phyloP scores from a whole-genome alignment of 2,797 vertebrate genomes.

The Enteromius anoplus region DNA sequence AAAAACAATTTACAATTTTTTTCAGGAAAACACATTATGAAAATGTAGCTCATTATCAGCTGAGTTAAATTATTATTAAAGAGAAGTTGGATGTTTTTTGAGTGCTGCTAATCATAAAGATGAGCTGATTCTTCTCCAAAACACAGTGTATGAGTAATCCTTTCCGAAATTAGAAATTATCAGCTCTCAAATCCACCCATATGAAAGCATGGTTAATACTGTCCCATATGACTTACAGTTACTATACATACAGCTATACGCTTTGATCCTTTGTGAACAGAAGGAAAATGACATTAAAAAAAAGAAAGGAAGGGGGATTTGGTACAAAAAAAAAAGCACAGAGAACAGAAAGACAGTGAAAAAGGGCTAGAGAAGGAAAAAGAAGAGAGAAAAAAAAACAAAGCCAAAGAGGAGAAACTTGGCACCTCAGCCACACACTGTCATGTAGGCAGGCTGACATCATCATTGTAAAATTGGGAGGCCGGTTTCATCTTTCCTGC shows the following conservation, averaged over 20 bases:
- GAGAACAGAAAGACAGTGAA: conserved; percentile 62
- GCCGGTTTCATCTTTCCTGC: conserved; percentile 89
- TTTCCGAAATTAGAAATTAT: conserved; percentile 64
- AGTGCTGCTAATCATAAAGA: conserved; percentile 54
- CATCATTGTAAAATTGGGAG: conserved; percentile 93
- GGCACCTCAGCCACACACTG: conserved; percentile 81
- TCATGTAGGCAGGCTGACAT: conserved; percentile 91
- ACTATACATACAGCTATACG: conserved; percentile 36
- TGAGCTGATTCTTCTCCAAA: conserved; percentile 48
- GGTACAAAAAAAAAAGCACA: conserved; percentile 21
- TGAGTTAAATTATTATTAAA: background rate
- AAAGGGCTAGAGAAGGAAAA: conserved; percentile 58
- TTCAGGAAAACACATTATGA: background rate
- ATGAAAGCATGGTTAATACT: conserved; percentile 59
- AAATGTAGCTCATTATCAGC: background rate
- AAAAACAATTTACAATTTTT: background rate
- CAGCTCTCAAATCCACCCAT: conserved; percentile 52
- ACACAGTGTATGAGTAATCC: conserved; percentile 60
- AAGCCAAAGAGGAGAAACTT: conserved; percentile 69
- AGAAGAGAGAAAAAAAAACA: conserved; percentile 45
- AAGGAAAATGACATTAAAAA: conserved; percentile 46
- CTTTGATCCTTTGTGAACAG: conserved; percentile 11
- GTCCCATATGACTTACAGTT: conserved; percentile 56
- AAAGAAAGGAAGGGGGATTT: conserved; percentile 30
- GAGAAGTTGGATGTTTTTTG: background rate